Base-by-base conservation (phyloP, 2,797 vertebrate species). In the Emys orbicularis region DNA sequence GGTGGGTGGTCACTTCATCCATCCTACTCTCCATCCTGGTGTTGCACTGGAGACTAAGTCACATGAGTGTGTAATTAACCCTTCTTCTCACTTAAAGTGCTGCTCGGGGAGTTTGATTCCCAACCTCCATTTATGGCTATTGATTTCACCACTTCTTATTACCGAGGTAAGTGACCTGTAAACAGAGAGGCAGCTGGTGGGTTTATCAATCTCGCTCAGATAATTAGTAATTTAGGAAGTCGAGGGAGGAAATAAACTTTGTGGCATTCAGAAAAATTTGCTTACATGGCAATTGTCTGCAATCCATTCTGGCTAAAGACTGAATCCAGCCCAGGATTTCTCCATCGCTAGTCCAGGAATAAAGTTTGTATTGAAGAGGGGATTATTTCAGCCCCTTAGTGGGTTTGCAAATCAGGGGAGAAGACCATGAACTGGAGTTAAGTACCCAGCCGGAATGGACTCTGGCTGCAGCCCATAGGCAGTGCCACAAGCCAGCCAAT, bases 21-120 rank as follows among this genome's bases (percentile, higher is more conserved):
- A 44, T 41, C 84, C 59, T 79, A 0, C 0, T 74, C 87, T 86
- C 54, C 15, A 5, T 56, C 90, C 93, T 47, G 52, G 77, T 95
- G 87, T 74, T 94, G 44, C 87, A 37, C 88, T 91, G 90, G 37
- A 89, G 79, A 53, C 88, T 7, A 29, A 94, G 49, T 74, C 83
- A 77, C 83, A 79, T 34, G 11, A 79, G 0, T 4, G 52, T 9
- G 1, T 92, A 90, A 92, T 90, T 89, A 89, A 96, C 93, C 79
- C 88, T 92, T 84, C 93, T 94, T 74, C 91, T 84, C 41, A 16
- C 88, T 96, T 54, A 47, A 79, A 92, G 90, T 6, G 34, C 91
- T n/a, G 87, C 85, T 94, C 23, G 13, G 95, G 94, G 95, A 94
- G 84, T 97, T 96, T 88, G 96, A 96, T 94, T 97, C 94, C 96